Base-by-base conservation (phyloP, 2,113 vertebrate species). In the Podocnemis expansa region DNA sequence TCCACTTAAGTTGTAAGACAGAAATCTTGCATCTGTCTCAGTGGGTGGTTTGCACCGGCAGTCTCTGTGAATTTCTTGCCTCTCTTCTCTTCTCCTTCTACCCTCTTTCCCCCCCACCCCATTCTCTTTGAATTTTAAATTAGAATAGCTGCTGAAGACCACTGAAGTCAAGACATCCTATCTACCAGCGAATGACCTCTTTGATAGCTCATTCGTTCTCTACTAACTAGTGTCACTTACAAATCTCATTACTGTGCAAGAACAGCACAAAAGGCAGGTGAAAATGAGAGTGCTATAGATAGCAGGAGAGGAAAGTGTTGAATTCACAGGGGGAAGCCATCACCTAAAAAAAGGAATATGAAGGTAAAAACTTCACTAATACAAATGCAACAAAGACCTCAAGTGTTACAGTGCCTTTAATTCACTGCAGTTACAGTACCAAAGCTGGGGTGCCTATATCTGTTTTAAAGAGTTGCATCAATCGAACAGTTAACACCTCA, bases 241-340 rank as follows among this genome's bases (percentile, higher is more conserved):
- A 89, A 96, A 93, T 94, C 96, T 95, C 95, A 93, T 90, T 94
- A 82, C 67, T 87, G 54, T 29, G 38, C 56, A 91, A 84, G 4
- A 38, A 34, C 89, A 90, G 21, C 78, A 85, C 19, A 90, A 90
- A 88, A 89, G 90, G 86, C 8, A 79, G 45, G 78, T 63, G 75
- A 78, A 87, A 83, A 87, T 70, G 80, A 84, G 60, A 94, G 82
- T 47, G 84, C 56, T 47, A 41, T 9, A 89, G 91, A 78, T 75
- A 29, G 29, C 55, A 55, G 34, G 29, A 92, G 90, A 82, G 38
- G 84, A 58, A 94, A 93, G 54, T 16, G 34, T 29, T 78, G 55
- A 91, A 93, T 85, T 45, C 22, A 82, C 70, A 13, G 47, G 45
- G 76, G 82, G 56, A 93, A 52, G 58, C 21, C 17, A 8, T 31